Conservation (phyloP, 2,888 invertebrate genomes). For the Drosophila algonquin region DNA sequence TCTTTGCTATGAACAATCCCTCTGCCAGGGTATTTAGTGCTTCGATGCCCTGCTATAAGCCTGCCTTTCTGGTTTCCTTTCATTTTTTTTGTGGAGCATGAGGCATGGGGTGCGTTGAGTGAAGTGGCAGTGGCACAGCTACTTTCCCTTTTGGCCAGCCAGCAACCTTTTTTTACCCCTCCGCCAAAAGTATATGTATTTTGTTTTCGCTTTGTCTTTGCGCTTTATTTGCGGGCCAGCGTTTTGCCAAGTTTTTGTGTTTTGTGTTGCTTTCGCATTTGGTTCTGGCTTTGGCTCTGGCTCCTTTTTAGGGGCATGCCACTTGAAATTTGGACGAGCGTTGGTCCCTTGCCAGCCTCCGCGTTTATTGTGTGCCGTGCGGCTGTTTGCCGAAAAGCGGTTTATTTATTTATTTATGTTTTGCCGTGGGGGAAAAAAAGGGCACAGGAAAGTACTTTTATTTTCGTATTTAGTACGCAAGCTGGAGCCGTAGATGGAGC, state of each 20-base stretch:
- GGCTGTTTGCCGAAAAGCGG: slow-evolving; percentile 61
- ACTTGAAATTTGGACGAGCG: slow-evolving; percentile 42
- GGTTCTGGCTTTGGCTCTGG: slow-evolving; percentile 21
- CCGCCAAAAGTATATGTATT: slow-evolving; percentile 46
- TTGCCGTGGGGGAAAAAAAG: slow-evolving; percentile 25
- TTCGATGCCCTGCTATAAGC: background rate
- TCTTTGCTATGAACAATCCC: background rate
- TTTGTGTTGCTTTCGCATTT: slow-evolving; percentile 47
- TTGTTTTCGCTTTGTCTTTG: slow-evolving; percentile 54
- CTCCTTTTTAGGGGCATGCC: slow-evolving; percentile 8
- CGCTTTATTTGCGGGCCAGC: slow-evolving; percentile 40
- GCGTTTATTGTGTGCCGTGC: slow-evolving; percentile 36
- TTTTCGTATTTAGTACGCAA: slow-evolving; percentile 32
- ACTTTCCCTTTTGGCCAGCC: slow-evolving; percentile 47
- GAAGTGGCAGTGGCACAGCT: slow-evolving; percentile 44
- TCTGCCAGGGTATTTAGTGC: background rate
- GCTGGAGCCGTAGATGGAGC: background rate
- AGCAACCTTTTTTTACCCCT: slow-evolving; percentile 37
- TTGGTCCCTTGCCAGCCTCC: slow-evolving; percentile 51
- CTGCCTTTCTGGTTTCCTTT: background rate
- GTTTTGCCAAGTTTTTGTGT: slow-evolving; percentile 34
- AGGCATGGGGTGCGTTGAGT: slow-evolving; percentile 21
- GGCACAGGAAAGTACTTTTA: slow-evolving; percentile 38
- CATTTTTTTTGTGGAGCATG: background rate
- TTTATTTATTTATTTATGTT: slow-evolving; percentile 73